Evolutionary conservation across 2,113 vertebrate species (phyloP).

Genomic region (Triplophysa dalaica): DNA sequence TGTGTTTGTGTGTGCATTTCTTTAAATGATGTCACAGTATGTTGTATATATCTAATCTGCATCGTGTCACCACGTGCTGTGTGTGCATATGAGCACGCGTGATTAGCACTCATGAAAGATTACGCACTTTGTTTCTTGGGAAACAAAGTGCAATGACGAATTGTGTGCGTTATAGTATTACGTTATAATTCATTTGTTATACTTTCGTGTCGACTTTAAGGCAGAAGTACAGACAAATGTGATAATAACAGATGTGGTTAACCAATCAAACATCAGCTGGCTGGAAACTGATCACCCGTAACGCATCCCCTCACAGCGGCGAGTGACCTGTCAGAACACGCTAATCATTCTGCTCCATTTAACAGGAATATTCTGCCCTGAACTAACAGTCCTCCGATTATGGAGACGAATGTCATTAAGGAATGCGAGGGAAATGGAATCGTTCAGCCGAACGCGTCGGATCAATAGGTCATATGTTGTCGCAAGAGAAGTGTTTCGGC

Average conservation of each 20-base stretch:
- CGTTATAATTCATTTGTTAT: too few relatives aligned
- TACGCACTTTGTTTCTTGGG: not conserved
- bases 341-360: slow-evolving; percentile 46
- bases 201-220: too few relatives aligned
- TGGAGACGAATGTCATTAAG: slow-evolving; percentile 29
- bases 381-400: slow-evolving; percentile 35
- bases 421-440: slow-evolving; percentile 38
- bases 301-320: not conserved
- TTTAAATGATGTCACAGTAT: slow-evolving; percentile 1
- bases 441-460: not conserved
- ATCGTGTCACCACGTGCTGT: not conserved
- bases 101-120: not conserved
- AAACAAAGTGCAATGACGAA: too few relatives aligned
- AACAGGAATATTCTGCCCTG: slow-evolving; percentile 26
- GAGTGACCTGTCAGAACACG: not conserved
- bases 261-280: slow-evolving; percentile 27
- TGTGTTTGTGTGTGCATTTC: not conserved
- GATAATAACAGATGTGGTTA: slow-evolving; percentile 9
- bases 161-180: too few relatives aligned
- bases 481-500: not conserved
- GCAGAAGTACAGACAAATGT: too few relatives aligned
- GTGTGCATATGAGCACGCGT: not conserved
- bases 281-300: slow-evolving; percentile 7
- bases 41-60: not conserved
- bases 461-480: slow-evolving; percentile 20